These are phyloP conservation scores for Dynastes grantii DNA, from an alignment of 2,888 invertebrate species.

Conservation along the genomic window DNA sequence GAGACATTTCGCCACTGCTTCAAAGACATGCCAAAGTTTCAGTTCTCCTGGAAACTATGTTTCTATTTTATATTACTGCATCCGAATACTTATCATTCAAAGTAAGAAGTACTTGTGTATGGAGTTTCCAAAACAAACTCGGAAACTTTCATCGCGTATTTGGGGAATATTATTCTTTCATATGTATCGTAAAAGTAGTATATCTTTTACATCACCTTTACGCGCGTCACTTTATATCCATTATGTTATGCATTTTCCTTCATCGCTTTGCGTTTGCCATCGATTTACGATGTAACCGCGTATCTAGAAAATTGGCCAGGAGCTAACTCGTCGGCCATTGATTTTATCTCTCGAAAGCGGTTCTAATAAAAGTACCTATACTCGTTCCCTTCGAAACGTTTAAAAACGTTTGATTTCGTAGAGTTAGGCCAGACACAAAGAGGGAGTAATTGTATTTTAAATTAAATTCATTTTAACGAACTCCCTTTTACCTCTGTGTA, in stretches of 20 bases:
- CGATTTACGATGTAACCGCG: conserved; percentile 19
- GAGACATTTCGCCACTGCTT: too few species aligned
- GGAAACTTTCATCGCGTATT: conserved; percentile 13
- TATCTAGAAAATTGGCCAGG: conserved; percentile 37
- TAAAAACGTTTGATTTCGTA: conserved; percentile 28
- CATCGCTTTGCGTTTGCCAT: conserved; percentile 21
- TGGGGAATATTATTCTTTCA: conserved; percentile 16
- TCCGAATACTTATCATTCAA: background rate
- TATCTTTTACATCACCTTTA: background rate
- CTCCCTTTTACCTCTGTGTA: conserved; percentile 1
- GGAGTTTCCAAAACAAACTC: conserved; percentile 19
- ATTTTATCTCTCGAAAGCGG: conserved; percentile 35
- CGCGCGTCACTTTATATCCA: conserved; percentile 9
- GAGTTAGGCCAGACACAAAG: conserved; percentile 36
- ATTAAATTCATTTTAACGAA: conserved; percentile 36
- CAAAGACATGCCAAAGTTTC: too few species aligned
- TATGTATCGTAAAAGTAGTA: conserved; percentile 9
- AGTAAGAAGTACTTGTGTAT: background rate
- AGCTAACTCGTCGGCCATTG: conserved; percentile 34
- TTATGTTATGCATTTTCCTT: conserved; percentile 6
- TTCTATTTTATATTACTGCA: too few species aligned
- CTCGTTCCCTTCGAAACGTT: background rate
- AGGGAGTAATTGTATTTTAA: conserved; percentile 28
- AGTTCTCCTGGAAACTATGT: too few species aligned
- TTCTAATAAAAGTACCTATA: conserved; percentile 38